A percentile compares a stretch with the other conserved stretches of the same genome.
Conservation (phyloP, 2,888 invertebrate genomes). For the Pilophorus perplexus region DNA sequence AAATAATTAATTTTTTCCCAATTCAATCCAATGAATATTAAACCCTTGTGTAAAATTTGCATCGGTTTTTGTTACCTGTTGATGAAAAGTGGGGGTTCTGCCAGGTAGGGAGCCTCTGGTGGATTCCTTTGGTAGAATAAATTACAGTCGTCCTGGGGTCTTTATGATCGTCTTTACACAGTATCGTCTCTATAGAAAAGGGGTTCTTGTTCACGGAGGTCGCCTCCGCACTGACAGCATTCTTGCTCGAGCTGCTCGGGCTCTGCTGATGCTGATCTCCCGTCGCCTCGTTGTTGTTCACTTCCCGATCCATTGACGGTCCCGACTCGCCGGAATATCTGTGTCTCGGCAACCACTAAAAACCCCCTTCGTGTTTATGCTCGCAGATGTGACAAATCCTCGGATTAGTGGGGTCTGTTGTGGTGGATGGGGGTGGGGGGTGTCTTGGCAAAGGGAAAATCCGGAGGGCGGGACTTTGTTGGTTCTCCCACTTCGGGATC, state of each 20-base stretch:
- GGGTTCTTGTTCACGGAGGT: constrained; percentile 1
- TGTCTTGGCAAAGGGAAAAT: background rate
- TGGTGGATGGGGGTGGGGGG: background rate
- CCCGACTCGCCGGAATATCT: background rate
- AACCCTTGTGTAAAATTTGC: too few relatives aligned
- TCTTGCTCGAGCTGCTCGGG: background rate
- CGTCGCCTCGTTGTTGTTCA: constrained; percentile 23
- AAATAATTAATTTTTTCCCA: too few relatives aligned
- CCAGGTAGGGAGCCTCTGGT: constrained; percentile 10
- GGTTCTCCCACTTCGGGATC: background rate
- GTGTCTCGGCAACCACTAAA: too few relatives aligned
- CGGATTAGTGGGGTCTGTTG: background rate
- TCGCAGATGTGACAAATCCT: too few relatives aligned
- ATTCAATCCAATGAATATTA: background rate
- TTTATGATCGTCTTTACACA: constrained; percentile 17
- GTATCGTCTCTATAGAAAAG: constrained; percentile 41
- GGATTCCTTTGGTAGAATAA: constrained; percentile 14
- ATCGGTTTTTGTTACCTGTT: background rate
- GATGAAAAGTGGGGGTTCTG: constrained; percentile 12
- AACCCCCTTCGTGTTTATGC: too few relatives aligned
- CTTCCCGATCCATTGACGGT: constrained; percentile 36
- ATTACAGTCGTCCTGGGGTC: constrained; percentile 23
- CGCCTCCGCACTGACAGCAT: background rate
- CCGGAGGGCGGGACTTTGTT: background rate
- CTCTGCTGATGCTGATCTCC: too few relatives aligned